Conservation (phyloP, 2,797 vertebrate species). For the Echeneis naucrates region DNA sequence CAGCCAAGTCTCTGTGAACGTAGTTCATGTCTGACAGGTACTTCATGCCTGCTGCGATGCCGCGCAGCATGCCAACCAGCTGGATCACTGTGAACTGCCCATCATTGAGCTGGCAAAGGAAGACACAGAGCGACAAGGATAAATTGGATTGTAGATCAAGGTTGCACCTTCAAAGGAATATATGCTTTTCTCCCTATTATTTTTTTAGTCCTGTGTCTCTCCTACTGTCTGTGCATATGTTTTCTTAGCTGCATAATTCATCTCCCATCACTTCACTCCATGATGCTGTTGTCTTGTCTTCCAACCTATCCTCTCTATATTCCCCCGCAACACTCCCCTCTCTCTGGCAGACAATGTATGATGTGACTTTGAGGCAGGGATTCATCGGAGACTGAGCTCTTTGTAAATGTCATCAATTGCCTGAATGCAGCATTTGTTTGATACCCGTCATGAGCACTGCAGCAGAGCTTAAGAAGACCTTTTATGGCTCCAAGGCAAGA, state of each 20-base stretch:
- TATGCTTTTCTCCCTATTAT: slow-evolving; percentile 12
- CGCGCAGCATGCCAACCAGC: slow-evolving; percentile 96
- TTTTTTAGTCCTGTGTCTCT: slow-evolving; percentile 5
- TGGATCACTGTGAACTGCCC: slow-evolving; percentile 99
- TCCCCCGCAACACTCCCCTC: slow-evolving; percentile 12
- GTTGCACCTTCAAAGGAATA: slow-evolving; percentile 33
- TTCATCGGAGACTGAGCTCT: slow-evolving; percentile 66
- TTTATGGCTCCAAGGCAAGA: slow-evolving; percentile 47
- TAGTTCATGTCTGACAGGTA: slow-evolving; percentile 99
- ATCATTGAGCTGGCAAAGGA: slow-evolving; percentile 89
- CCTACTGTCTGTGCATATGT: slow-evolving; percentile 3
- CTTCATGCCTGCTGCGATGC: slow-evolving; percentile 98
- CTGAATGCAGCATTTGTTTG: slow-evolving; percentile 60
- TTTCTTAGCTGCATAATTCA: slow-evolving; percentile 2
- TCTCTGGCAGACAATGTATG: slow-evolving; percentile 53
- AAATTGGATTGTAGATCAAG: slow-evolving; percentile 44
- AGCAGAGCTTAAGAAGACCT: slow-evolving; percentile 45
- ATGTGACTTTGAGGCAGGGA: slow-evolving; percentile 66
- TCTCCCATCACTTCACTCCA: slow-evolving; percentile 14
- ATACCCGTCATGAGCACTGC: slow-evolving; percentile 31
- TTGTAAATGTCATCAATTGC: slow-evolving; percentile 74
- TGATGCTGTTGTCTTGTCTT: slow-evolving; percentile 24
- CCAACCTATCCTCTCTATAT: neutral
- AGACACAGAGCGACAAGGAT: slow-evolving; percentile 45
- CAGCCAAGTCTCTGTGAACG: slow-evolving; percentile 96